Evolutionary conservation across 2,888 invertebrate genomes (phyloP).

Genomic region (Dascillus cervinus): DNA sequence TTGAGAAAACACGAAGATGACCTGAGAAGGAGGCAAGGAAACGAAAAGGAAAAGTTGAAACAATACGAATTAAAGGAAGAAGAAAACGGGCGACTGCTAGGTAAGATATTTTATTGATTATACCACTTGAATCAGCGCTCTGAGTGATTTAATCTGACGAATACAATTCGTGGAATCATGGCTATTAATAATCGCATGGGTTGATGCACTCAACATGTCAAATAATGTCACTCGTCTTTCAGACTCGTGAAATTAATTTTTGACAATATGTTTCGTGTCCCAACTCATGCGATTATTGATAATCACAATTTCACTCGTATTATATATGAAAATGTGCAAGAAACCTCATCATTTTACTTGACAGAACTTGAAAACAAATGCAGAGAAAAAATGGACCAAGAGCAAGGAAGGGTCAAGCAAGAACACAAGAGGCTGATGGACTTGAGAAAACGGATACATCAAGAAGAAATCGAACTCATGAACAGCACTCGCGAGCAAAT

Average conservation of each 20-base stretch:
- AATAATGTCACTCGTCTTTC: no score
- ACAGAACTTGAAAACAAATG: slow-evolving; percentile 28
- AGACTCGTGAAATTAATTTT: no score
- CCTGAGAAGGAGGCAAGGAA: slow-evolving; percentile 6
- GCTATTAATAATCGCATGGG: no score
- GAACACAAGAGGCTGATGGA: slow-evolving; percentile 25
- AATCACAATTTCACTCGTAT: no score
- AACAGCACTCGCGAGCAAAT: slow-evolving; percentile 21
- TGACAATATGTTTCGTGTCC: no score
- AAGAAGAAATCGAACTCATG: slow-evolving; percentile 27
- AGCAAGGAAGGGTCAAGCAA: slow-evolving; percentile 24
- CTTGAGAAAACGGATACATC: slow-evolving; percentile 25
- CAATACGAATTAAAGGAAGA: slow-evolving; percentile 9
- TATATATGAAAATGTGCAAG: no score
- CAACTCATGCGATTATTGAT: no score
- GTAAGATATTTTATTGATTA: slow-evolving; percentile 12
- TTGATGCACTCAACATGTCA: no score
- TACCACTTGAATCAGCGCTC: no score
- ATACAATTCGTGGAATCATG: no score
- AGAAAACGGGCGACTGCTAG: slow-evolving; percentile 15
- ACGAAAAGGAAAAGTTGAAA: slow-evolving; percentile 8
- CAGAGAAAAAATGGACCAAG: slow-evolving; percentile 25
- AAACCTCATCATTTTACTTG: slow-evolving; percentile 1
- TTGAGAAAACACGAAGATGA: slow-evolving; percentile 18
- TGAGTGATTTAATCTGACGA: no score